Evolutionary conservation across 35 echinoderm and acorn worm genomes (phyloP).

Genomic region (Apostichopus californicus): DNA sequence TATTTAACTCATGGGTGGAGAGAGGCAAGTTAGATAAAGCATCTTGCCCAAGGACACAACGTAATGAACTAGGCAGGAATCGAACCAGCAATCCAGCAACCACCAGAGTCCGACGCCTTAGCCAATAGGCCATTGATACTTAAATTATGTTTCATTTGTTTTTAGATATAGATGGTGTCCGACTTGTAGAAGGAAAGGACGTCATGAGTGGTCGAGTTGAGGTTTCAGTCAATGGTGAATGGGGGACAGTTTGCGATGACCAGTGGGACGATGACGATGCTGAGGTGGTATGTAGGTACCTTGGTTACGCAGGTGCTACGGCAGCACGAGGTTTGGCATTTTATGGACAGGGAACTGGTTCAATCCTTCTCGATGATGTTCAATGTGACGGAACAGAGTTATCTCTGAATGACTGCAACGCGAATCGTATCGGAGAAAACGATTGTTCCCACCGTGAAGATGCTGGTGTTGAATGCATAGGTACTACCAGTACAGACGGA

Average conservation of each 20-base stretch:
- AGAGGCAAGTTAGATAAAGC: too few species aligned
- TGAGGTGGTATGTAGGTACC: slow-evolving; percentile 51
- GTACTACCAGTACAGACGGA: too few species aligned
- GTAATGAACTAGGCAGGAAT: too few species aligned
- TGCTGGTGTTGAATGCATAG: slow-evolving; percentile 55
- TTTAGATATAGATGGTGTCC: neutral
- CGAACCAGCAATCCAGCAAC: too few species aligned
- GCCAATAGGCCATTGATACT: too few species aligned
- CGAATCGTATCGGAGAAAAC: slow-evolving; percentile 9
- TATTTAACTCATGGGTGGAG: too few species aligned
- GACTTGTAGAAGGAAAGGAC: slow-evolving; percentile 25
- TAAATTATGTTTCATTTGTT: too few species aligned
- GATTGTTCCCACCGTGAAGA: slow-evolving; percentile 66
- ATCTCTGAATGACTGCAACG: slow-evolving; percentile 19
- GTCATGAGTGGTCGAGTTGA: slow-evolving; percentile 45
- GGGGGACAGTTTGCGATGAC: slow-evolving; percentile 70
- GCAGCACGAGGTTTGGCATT: slow-evolving; percentile 21
- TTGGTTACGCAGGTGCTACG: slow-evolving; percentile 47
- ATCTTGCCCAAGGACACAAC: too few species aligned
- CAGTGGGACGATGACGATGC: slow-evolving; percentile 49
- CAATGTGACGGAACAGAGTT: slow-evolving; percentile 51
- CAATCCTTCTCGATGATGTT: slow-evolving; percentile 62
- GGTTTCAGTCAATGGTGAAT: slow-evolving; percentile 42
- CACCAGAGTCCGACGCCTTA: too few species aligned
- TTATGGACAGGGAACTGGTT: slow-evolving; percentile 46